Base-by-base conservation (phyloP, 2,888 invertebrate genomes). In the Cheilosia variabilis region DNA sequence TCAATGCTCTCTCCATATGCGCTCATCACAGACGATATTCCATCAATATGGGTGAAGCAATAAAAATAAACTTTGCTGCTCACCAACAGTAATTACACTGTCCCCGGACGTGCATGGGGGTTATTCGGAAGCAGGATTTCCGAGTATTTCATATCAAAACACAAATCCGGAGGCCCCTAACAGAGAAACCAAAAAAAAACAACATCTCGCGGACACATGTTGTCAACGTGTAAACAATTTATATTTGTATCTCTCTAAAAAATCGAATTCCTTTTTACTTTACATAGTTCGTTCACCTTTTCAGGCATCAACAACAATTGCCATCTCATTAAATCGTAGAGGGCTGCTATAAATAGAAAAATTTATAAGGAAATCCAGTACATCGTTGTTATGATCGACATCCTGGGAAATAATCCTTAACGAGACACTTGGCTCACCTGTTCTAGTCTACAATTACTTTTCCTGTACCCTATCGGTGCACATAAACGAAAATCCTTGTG, bases 101-200 rank as follows among this genome's bases (percentile, higher is more conserved):
- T 24, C 50, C 52, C 34, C 13, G 50, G 13, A 5, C 52, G 41
- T 19, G 47, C 60, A 66, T 31, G 68, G 60, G 79, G 60, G 83
- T 83, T 62, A 79, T 68, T 7, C 83, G 83, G 83, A 83, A 83
- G 62, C 79, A 83, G 79, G 83, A 83, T 79, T 79, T 83, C 83
- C 83, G 73, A 73, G 43, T 55, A 37, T 68, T 66, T 50, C 34
- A 13, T 50, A 77, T 82, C 77, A 77, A 22, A 66, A 66, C 62
- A 78, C 22, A 22, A 19, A 41, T 37, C 22, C 53, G 22, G 4
- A 17, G 55, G 37, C 34, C 37, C 19, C n/a, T 1, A 15, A 43
- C 41, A 57, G 10, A 4, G 19, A 22, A 63, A 24, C 4, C 27
- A 65, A 10, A 57, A 17, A 22, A n/a, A 19, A 22, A n/a, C 10